phyloP scores from a whole-genome alignment of 2,797 vertebrate genomes.

The Australoheros facetus region DNA sequence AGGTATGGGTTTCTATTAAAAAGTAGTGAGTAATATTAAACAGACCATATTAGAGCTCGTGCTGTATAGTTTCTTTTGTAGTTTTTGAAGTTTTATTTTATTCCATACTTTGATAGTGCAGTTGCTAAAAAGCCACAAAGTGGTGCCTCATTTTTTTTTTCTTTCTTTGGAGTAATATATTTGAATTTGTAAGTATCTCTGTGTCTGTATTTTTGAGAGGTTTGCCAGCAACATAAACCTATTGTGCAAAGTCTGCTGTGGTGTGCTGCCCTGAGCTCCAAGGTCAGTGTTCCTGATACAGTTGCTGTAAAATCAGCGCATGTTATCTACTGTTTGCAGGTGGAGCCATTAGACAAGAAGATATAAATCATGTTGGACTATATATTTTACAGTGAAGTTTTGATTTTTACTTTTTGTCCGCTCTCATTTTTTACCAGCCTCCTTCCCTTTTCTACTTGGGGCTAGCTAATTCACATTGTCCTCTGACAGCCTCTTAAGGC shows the following conservation, averaged over 20 bases:
- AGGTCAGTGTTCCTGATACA: not conserved
- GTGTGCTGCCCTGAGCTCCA: not conserved
- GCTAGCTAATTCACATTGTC: not conserved
- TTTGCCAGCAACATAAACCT: too few species aligned
- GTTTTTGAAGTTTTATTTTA: not conserved
- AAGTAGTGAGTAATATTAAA: not conserved
- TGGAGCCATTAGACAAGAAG: not conserved
- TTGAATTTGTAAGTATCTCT: too few species aligned
- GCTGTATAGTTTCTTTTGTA: not conserved
- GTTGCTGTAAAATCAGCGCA: not conserved
- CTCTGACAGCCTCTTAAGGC: conserved; percentile 16
- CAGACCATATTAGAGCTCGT: not conserved
- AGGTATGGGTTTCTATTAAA: not conserved
- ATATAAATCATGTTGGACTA: not conserved
- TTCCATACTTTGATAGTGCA: too few species aligned
- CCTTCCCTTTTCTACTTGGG: not conserved
- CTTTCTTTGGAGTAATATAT: too few species aligned
- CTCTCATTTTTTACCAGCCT: not conserved
- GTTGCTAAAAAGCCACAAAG: too few species aligned
- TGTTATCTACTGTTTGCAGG: not conserved
- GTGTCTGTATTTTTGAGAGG: too few species aligned
- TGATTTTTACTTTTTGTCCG: not conserved
- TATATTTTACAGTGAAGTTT: not conserved
- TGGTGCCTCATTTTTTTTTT: too few species aligned
- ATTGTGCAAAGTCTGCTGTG: not conserved